Base-by-base conservation (phyloP, 2,113 vertebrate species). In the Sclerurus mexicanus region DNA sequence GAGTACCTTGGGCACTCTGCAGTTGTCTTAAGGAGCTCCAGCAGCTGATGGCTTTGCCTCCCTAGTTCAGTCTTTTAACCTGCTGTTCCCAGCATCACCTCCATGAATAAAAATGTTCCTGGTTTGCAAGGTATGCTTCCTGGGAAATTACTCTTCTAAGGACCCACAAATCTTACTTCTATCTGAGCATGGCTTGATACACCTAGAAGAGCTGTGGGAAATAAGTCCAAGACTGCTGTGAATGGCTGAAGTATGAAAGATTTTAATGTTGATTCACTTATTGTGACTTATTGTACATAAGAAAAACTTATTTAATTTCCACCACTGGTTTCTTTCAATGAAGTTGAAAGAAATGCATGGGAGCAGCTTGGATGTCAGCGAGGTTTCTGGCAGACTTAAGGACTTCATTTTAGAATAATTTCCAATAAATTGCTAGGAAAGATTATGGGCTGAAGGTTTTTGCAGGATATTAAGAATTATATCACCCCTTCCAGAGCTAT, bases 341-440 rank as follows among this genome's bases (percentile, higher is more conserved):
- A 92, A 95, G 88, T 85, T 96, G 87, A 96, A 97, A 97, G 94
- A 97, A 72, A 91, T 95, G 75, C 92, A 40, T 12, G 37, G 74
- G 86, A 97, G 89, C 37, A 69, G 49, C 85, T 94, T 63, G 27
- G 92, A 77, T 98, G 95, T 76, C 62, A 95, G 93, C 91, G 85
- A 93, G 85, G 67, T 69, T 97, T 97, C 52, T 72, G 89, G 90
- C 64, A 95, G 93, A 95, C 79, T 91, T 96, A 89, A 95, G 47
- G 75, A 90, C 66, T 97, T 97, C 91, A 97, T 98, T 97, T 97
- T 90, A 90, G 90, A 91, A 95, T 96, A 79, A 87, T 97, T 97
- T 95, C 93, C 88, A 94, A 11, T 95, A 97, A 95, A 30, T 92
- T 90, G 77, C 55, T 66, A 69, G 50, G 63, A 94, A 91, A 95